A percentile compares a stretch with the other conserved stretches of the same genome.
Conservation (phyloP, 2,797 vertebrate species). For the Gobionotothen gibberifrons region DNA sequence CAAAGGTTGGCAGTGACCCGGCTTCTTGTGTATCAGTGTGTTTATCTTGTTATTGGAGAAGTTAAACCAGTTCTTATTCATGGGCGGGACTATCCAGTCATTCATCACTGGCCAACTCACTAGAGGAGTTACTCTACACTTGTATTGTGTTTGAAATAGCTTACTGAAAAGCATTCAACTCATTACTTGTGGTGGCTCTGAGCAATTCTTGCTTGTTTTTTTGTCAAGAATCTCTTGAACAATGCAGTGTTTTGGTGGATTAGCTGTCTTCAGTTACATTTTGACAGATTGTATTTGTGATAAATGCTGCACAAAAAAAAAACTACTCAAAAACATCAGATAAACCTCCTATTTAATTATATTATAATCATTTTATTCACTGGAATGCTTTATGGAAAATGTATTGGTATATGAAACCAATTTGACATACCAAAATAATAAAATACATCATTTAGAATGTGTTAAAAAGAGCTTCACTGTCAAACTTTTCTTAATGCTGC, state of each 20-base stretch:
- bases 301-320: not conserved
- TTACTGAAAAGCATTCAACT: slow-evolving; percentile 4
- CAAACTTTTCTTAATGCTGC: not conserved
- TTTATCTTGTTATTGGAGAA: slow-evolving; percentile 7
- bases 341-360: not conserved
- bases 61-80: slow-evolving; percentile 32
- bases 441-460: too few relatives aligned
- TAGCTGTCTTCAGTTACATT: not conserved
- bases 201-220: not conserved
- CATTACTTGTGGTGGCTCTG: not conserved
- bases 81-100: not conserved
- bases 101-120: not conserved
- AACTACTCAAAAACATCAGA: not conserved
- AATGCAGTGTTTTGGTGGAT: not conserved
- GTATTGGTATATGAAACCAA: not conserved
- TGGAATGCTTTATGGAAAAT: not conserved
- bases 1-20: slow-evolving; percentile 4
- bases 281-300: not conserved
- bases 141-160: slow-evolving; percentile 1
- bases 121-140: not conserved
- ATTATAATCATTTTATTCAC: not conserved
- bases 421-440: not conserved
- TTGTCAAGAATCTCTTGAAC: not conserved
- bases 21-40: not conserved
- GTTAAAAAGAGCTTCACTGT: not conserved